Evolutionary conservation across 1,140 invertebrate genomes (phyloP).

Genomic region (Telenomus remus): DNA sequence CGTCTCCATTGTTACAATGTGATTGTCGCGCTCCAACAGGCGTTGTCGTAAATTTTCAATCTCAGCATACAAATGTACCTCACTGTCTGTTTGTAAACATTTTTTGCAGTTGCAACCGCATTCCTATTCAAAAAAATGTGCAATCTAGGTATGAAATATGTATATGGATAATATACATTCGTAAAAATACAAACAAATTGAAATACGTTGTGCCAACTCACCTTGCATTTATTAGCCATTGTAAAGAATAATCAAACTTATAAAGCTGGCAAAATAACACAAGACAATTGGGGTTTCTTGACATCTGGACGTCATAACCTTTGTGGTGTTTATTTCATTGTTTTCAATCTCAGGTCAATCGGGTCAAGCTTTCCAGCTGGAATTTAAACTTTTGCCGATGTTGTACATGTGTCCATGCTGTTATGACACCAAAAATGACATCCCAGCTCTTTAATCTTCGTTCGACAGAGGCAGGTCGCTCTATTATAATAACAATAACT

Average conservation of each 20-base stretch:
- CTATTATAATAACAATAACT: no score
- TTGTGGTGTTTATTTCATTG: slow-evolving; percentile 46
- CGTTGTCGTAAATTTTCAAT: slow-evolving; percentile 90
- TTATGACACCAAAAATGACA: slow-evolving; percentile 16
- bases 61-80: slow-evolving; percentile 87
- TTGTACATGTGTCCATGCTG: slow-evolving; percentile 8
- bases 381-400: slow-evolving; percentile 1
- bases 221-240: slow-evolving; percentile 57
- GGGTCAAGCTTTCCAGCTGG: background rate
- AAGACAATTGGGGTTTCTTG: slow-evolving; percentile 24
- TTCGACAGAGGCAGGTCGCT: no score
- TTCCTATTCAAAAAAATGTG: slow-evolving; percentile 65
- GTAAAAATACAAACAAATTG: no score
- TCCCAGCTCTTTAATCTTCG: no score
- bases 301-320: slow-evolving; percentile 57
- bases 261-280: slow-evolving; percentile 41
- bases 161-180: no score
- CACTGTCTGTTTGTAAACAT: slow-evolving; percentile 74
- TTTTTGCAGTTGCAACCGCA: slow-evolving; percentile 77
- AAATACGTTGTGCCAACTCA: slow-evolving; percentile 2
- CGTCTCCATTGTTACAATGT: slow-evolving; percentile 89
- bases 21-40: slow-evolving; percentile 85
- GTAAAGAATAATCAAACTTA: slow-evolving; percentile 37
- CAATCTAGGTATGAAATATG: no score
- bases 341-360: slow-evolving; percentile 20